These are phyloP conservation scores for Anisognathus igniventris DNA, from an alignment of 2,797 vertebrate genomes.

Conservation along the genomic window DNA sequence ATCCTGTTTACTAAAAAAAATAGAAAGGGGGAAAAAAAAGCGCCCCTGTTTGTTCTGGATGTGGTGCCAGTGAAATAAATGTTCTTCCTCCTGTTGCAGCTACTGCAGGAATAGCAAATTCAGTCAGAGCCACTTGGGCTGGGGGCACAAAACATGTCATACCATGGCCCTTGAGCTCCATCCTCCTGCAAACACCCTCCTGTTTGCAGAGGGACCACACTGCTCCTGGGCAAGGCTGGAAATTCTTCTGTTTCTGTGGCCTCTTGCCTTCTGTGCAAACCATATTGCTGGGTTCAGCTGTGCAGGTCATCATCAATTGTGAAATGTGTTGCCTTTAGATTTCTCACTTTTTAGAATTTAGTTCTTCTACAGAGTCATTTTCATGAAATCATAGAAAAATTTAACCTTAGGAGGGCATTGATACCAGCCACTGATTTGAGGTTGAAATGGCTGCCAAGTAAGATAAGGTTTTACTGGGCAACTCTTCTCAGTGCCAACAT, in stretches of 20 bases:
- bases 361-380: background rate
- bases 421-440: background rate
- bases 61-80: background rate
- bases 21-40: background rate
- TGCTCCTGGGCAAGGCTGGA: background rate
- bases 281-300: background rate
- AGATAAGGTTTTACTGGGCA: background rate
- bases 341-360: background rate
- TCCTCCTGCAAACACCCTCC: background rate
- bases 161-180: background rate
- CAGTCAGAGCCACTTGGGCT: background rate
- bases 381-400: background rate
- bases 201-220: background rate
- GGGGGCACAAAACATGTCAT: background rate
- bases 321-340: background rate
- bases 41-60: background rate
- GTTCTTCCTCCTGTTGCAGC: background rate
- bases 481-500: background rate
- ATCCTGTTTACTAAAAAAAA: constrained; percentile 28
- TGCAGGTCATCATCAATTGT: background rate
- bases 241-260: background rate
- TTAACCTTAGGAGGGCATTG: background rate
- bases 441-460: background rate
- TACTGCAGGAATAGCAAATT: background rate
- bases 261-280: background rate